A percentile compares a stretch with the other conserved stretches of the same genome.
These are phyloP conservation scores for Drosophila sproati DNA, from an alignment of 1,140 invertebrate species.

Conservation along the genomic window DNA sequence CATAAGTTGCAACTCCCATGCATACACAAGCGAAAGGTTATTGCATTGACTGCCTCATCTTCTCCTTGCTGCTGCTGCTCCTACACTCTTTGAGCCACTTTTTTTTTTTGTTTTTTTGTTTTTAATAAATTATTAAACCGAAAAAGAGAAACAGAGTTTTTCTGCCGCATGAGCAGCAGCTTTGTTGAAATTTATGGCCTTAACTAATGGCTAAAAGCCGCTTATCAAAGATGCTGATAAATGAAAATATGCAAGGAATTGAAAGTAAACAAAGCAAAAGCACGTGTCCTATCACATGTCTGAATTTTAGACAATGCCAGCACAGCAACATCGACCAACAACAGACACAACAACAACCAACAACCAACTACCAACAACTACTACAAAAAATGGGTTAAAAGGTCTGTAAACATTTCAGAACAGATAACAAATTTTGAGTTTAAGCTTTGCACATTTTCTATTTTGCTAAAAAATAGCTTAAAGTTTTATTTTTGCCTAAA, in stretches of 20 bases:
- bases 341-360: too few relatives aligned
- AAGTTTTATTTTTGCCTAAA: too few relatives aligned
- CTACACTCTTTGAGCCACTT: neutral
- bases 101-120: conserved; percentile 16
- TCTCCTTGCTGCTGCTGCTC: conserved; percentile 5
- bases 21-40: conserved; percentile 69
- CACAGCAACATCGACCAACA: too few relatives aligned
- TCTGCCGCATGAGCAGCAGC: conserved; percentile 9
- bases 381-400: too few relatives aligned
- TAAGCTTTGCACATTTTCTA: too few relatives aligned
- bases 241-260: neutral
- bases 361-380: too few relatives aligned
- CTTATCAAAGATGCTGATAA: neutral
- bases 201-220: conserved; percentile 2
- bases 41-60: conserved; percentile 32
- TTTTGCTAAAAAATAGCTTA: too few relatives aligned
- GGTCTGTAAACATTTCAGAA: too few relatives aligned
- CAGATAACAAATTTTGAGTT: too few relatives aligned
- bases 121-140: conserved; percentile 34
- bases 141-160: conserved; percentile 13
- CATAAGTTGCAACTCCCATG: conserved; percentile 75
- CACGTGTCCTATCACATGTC: neutral
- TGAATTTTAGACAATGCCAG: too few relatives aligned
- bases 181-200: conserved; percentile 26
- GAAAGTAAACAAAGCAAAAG: neutral